Percentiles rank a stretch among this genome's conserved stretches.
Conservation (phyloP, 2,113 vertebrate species). For the Sialia sialis region DNA sequence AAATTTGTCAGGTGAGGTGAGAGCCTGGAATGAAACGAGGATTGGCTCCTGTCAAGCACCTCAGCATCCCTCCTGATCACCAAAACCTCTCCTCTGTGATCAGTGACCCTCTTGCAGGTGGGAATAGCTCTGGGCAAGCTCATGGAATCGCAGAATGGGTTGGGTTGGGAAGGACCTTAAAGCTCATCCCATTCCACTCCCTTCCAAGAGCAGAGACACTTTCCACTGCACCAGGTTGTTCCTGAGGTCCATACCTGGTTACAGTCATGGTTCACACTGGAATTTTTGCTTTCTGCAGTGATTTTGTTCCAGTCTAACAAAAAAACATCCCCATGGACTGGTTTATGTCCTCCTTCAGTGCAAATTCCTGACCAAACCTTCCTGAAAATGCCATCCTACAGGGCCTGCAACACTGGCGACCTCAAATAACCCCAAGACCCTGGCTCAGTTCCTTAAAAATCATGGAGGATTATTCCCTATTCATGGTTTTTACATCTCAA, state of each 20-base stretch:
- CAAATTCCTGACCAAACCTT: neutral
- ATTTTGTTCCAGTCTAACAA: neutral
- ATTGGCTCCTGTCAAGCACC: neutral
- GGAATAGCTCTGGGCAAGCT: neutral
- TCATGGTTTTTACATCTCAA: neutral
- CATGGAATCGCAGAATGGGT: neutral
- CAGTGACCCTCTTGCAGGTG: neutral
- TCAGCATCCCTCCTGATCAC: neutral
- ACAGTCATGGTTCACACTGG: neutral
- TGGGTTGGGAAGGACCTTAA: neutral
- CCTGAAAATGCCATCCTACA: neutral
- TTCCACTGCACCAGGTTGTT: neutral
- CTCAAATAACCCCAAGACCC: neutral
- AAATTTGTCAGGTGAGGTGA: neutral
- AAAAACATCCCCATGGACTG: neutral
- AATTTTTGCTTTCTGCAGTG: neutral
- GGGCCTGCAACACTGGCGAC: neutral
- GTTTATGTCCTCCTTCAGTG: neutral
- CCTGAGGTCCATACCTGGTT: neutral
- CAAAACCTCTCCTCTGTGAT: fast-evolving
- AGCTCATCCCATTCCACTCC: neutral
- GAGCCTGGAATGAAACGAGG: neutral
- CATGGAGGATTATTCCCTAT: neutral
- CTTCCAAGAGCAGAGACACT: neutral
- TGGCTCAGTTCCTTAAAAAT: neutral